Conservation (phyloP, 2,888 invertebrate species). For the Phyllotreta striolata region DNA sequence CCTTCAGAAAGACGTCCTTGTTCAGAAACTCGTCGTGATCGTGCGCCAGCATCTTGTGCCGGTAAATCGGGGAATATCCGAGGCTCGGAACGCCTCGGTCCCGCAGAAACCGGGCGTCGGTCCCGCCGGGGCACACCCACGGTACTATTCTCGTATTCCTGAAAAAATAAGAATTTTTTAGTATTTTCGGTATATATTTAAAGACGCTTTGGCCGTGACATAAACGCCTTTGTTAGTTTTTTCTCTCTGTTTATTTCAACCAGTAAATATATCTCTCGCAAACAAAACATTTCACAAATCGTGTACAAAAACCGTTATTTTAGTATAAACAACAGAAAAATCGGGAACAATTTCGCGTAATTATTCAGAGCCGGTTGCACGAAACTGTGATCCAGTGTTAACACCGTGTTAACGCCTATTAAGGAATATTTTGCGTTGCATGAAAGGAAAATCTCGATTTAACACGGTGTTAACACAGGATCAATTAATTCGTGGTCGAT, state of each 20-base stretch:
- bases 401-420: too few species aligned
- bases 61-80: slow-evolving; percentile 88
- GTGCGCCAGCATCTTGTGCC: slow-evolving; percentile 82
- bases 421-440: too few species aligned
- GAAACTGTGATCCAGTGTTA: too few species aligned
- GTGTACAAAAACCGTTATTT: slow-evolving; percentile 19
- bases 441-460: too few species aligned
- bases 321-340: neutral
- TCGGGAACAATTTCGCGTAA: too few species aligned
- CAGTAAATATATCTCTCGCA: slow-evolving; percentile 19
- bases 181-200: too few species aligned
- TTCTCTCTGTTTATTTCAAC: slow-evolving; percentile 23
- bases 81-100: slow-evolving; percentile 78
- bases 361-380: too few species aligned
- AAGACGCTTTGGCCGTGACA: too few species aligned
- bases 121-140: slow-evolving; percentile 86
- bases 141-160: slow-evolving; percentile 66
- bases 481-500: too few species aligned
- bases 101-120: slow-evolving; percentile 85
- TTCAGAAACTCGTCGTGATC: slow-evolving; percentile 88
- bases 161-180: slow-evolving; percentile 30
- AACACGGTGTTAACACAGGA: too few species aligned
- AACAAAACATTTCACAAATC: slow-evolving; percentile 24
- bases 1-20: slow-evolving; percentile 77
- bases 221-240: neutral